Conservation (phyloP, 1,140 invertebrate species). For the Piezodorus guildinii region DNA sequence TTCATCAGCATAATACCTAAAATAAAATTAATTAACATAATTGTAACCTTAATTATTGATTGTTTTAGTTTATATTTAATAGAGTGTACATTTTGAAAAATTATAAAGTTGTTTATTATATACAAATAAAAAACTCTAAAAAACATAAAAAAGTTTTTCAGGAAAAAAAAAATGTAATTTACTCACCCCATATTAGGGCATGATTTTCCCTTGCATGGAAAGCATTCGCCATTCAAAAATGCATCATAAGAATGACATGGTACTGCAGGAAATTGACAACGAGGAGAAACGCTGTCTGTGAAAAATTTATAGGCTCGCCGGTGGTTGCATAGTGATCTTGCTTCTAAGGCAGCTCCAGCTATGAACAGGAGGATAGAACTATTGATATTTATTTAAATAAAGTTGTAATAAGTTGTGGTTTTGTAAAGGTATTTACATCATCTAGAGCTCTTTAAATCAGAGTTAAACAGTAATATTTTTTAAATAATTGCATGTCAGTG, state of each 20-base stretch:
- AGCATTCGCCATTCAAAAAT: constrained; percentile 63
- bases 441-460: too few species aligned
- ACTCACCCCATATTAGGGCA: constrained; percentile 77
- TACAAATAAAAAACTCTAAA: too few species aligned
- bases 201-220: constrained; percentile 48
- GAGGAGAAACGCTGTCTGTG: constrained; percentile 80
- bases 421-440: too few species aligned
- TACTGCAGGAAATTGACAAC: constrained; percentile 80
- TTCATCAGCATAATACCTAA: constrained; percentile 67
- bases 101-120: too few species aligned
- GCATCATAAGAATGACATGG: constrained; percentile 75
- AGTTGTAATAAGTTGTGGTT: too few species aligned
- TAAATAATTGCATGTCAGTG: too few species aligned
- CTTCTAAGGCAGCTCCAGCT: constrained; percentile 60
- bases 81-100: too few species aligned
- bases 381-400: too few species aligned
- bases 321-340: constrained; percentile 81
- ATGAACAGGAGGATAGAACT: constrained; percentile 19
- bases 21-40: background rate
- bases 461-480: too few species aligned
- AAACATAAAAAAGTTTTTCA: too few species aligned
- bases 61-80: too few species aligned
- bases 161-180: background rate
- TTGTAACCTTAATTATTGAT: too few species aligned
- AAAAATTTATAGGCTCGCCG: constrained; percentile 85